These are phyloP conservation scores for Drosophila bipectinata DNA, from an alignment of 1,140 invertebrate genomes.

Conservation along the genomic window DNA sequence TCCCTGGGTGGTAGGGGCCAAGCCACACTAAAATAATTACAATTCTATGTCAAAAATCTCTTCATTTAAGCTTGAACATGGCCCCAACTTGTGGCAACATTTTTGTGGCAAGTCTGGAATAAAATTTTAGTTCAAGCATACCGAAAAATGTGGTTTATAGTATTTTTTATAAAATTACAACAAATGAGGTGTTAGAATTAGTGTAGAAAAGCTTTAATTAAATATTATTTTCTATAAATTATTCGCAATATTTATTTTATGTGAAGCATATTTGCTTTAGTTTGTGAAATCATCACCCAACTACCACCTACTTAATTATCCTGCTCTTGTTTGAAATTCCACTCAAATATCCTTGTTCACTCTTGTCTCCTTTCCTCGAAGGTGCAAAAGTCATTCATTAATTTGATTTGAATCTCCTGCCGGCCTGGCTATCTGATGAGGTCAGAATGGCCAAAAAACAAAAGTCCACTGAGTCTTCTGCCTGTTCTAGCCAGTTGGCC, in stretches of 20 bases:
- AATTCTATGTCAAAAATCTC: constrained; percentile 47
- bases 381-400: constrained; percentile 55
- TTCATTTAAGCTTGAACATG: constrained; percentile 41
- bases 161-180: neutral
- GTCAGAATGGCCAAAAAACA: constrained; percentile 39
- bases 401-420: constrained; percentile 56
- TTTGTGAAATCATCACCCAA: neutral
- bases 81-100: constrained; percentile 5
- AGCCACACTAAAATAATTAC: constrained; percentile 47
- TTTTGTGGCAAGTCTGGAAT: constrained; percentile 8
- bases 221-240: neutral
- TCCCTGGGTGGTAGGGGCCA: neutral
- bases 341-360: constrained; percentile 25
- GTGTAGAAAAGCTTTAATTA: neutral
- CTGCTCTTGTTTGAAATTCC: constrained; percentile 25
- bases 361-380: constrained; percentile 6
- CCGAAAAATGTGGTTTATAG: neutral
- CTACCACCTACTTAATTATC: constrained; percentile 30
- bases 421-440: constrained; percentile 50
- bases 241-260: neutral
- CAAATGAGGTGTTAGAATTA: neutral
- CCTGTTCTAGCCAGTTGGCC: constrained; percentile 7
- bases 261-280: neutral
- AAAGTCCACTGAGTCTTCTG: constrained; percentile 16
- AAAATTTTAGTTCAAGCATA: neutral